Evolutionary conservation across 2,888 invertebrate species (phyloP).

Genomic region (Epinotia bilunana): DNA sequence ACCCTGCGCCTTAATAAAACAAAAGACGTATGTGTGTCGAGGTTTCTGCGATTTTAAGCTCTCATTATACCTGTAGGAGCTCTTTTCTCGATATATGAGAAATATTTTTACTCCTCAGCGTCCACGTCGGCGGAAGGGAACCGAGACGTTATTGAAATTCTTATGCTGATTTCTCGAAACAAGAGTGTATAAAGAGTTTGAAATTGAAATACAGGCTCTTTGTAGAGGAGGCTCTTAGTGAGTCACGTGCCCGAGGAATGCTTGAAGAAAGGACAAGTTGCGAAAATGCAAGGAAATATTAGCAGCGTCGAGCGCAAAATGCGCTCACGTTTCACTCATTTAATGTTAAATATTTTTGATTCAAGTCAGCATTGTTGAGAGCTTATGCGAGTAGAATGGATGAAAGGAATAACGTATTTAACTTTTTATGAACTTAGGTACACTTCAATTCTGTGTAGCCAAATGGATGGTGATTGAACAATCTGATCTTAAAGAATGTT

Average conservation of each 20-base stretch:
- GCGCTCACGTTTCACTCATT: background rate
- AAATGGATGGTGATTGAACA: background rate
- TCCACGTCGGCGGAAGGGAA: constrained; percentile 26
- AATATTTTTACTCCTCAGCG: constrained; percentile 34
- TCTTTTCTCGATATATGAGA: constrained; percentile 36
- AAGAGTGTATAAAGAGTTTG: constrained; percentile 28
- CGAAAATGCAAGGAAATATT: constrained; percentile 2
- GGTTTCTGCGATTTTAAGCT: background rate
- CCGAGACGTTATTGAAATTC: constrained; percentile 44
- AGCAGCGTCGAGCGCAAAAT: background rate
- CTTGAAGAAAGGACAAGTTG: constrained; percentile 6
- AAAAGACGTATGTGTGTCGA: background rate
- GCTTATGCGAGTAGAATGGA: background rate
- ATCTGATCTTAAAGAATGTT: background rate
- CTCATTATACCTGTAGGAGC: background rate
- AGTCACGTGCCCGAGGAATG: background rate
- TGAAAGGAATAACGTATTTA: background rate
- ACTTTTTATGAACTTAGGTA: too few species aligned
- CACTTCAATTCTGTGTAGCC: background rate
- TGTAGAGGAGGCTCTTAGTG: constrained; percentile 4
- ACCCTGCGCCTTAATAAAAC: background rate
- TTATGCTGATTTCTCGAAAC: constrained; percentile 41
- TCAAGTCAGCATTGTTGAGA: constrained; percentile 1
- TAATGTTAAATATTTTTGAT: background rate
- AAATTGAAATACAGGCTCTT: constrained; percentile 27